These are phyloP conservation scores for Mycetomoellerius zeteki DNA, from an alignment of 1,140 invertebrate species.

Conservation along the genomic window DNA sequence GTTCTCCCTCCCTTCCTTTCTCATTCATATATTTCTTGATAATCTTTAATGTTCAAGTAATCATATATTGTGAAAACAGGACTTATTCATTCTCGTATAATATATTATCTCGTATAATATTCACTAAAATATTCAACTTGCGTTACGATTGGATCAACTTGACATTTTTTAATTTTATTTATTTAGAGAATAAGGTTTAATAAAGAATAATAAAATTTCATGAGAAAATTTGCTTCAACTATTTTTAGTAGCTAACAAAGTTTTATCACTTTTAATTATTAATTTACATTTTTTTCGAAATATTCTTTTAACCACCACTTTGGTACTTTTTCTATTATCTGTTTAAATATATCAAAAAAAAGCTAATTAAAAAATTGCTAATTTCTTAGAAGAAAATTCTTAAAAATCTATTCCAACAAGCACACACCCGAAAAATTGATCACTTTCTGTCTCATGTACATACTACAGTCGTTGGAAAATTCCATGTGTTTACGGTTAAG, in stretches of 20 bases:
- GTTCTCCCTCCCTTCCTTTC: neutral
- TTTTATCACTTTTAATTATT: constrained; percentile 12
- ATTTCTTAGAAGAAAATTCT: neutral
- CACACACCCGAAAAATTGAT: constrained; percentile 52
- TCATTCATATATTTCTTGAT: no score
- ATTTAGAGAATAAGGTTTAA: no score
- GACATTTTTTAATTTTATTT: no score
- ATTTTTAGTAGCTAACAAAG: neutral
- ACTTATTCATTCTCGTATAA: no score
- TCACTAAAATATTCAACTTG: no score
- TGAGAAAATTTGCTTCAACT: no score
- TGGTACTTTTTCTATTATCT: neutral
- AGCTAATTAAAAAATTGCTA: neutral
- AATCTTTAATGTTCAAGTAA: no score
- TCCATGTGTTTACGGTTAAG: constrained; percentile 59
- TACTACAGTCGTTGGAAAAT: neutral
- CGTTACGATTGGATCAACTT: no score
- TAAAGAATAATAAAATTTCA: no score
- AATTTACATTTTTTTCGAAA: neutral
- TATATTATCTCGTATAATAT: no score
- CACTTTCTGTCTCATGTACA: constrained; percentile 18
- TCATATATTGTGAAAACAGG: no score
- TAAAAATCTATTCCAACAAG: neutral
- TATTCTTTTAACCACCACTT: constrained; percentile 3
- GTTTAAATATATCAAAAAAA: neutral